Evolutionary conservation across 1,140 invertebrate species (phyloP), one percentile per base, ranked within the genome.

Genomic region (Ridgeia piscesae): DNA sequence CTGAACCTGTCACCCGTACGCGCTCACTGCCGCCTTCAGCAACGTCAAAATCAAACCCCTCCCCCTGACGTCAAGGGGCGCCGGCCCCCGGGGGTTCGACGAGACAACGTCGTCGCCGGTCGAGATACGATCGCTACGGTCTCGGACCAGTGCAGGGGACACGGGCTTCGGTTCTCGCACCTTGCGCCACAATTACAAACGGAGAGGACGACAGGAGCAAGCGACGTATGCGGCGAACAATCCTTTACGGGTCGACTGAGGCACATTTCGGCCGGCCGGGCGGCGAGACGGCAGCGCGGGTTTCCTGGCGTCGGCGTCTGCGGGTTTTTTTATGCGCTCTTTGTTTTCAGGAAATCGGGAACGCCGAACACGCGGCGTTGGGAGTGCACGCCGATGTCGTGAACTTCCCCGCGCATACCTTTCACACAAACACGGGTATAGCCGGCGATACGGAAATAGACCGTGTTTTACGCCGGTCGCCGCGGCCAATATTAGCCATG

Each of bases 251-350:
- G 58, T 77, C 58, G 58, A 77, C 14, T 77, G 58, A 9, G 58
- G 58, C 58, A 77, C 58, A 77, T 77, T 77, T 77, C 58, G 58
- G 58, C 58, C 58, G 58, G n/a, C n/a, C n/a, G n/a, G n/a, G n/a
- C n/a, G n/a, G 58, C 58, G 58, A 77, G 58, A 77, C 58, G 17
- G 58, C 58, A 77, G 58, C 14, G 17, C 58, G 58, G 58, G 58
- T 77, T 77, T 77, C 58, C 58, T 77, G 58, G 58, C 58, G 58
- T 77, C 58, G 11, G 27, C 58, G 58, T 17, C 58, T 77, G 58
- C 58, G 17, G 8, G 58, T 21, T 77, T 77, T n/a, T 77, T 77
- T 77, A 77, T 77, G 58, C 17, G 58, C 58, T 31, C 58, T 77
- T 77, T 77, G 58, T 77, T 77, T 77, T 77, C 58, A 31, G 58